These are phyloP conservation scores for Lepidurus apus DNA, from an alignment of 1,140 invertebrate species.

Conservation along the genomic window DNA sequence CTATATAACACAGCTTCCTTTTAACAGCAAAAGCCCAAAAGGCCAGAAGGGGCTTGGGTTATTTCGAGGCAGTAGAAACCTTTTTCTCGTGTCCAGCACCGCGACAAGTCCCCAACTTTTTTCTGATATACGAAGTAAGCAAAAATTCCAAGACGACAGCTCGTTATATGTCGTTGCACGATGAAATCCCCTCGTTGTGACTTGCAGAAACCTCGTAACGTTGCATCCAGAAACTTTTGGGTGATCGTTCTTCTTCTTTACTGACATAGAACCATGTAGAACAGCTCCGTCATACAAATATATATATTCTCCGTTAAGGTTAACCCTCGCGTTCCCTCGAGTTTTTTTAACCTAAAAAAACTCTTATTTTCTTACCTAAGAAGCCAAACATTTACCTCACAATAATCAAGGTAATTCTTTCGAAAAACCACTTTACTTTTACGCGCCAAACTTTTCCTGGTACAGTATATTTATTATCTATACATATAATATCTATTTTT, in stretches of 20 bases:
- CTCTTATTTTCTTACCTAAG: not conserved
- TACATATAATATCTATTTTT: not conserved
- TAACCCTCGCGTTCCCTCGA: constrained; percentile 5
- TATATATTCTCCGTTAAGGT: not conserved
- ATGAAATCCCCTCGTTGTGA: constrained; percentile 17
- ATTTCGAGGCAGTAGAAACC: not conserved
- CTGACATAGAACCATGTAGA: constrained; percentile 11
- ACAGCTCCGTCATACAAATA: not conserved
- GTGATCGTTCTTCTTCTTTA: constrained; percentile 22
- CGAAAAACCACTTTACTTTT: not conserved
- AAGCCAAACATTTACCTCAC: not conserved
- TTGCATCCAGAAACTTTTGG: not conserved
- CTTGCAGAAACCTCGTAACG: constrained; percentile 1
- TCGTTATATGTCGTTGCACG: constrained; percentile 15
- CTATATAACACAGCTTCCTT: not conserved
- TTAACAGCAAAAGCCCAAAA: not conserved
- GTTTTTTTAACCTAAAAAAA: not conserved
- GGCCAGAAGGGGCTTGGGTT: constrained; percentile 3
- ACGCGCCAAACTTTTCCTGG: not conserved
- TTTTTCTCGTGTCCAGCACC: constrained; percentile 1
- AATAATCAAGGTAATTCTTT: not conserved
- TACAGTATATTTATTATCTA: too few relatives aligned
- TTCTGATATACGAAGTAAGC: constrained; percentile 11
- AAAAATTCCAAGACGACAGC: constrained; percentile 21
- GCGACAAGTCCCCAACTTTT: not conserved